Base-by-base conservation (phyloP, 35 echinoderm and acorn worm genomes). In the Eucidaris tribuloides region DNA sequence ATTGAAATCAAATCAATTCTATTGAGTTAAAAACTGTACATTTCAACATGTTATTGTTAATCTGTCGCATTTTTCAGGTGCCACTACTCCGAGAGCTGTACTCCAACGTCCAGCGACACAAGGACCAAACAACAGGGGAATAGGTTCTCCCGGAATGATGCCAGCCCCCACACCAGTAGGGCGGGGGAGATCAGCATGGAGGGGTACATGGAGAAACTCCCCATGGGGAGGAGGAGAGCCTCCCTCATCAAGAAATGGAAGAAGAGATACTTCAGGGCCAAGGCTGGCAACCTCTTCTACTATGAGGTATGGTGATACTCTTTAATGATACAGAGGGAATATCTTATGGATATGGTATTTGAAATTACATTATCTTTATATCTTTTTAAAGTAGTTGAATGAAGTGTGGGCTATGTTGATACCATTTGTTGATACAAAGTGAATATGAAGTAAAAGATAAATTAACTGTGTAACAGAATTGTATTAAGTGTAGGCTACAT, bases 141-240 rank as follows among this genome's bases (percentile, higher is more conserved):
- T 42, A 29, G 78, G 9, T 66, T 42, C 39, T 70, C 87, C 14
- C 15, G 35, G 50, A 72, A 61, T 49, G 62, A 65, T 7, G 77
- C 50, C n/a, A 66, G 66, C 29, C 91, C 65, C 20, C 81, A n/a
- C 33, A 40, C 54, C 2, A 71, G 46, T 5, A 78, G 88, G 27
- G 49, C 86, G 45, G 94, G 89, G 24, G 85, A 92, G 35, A 81
- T 91, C 57, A 97, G 91, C 66, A 99, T 99, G 96, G 96, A 99
- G 45, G 96, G 96, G 0, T 99, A 99, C 81, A 99, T 99, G 90
- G 96, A 93, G 43, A 99, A 99, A 59, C 84, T 99, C 19, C 96
- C 96, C 39, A 93, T 99, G 87, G 96, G 96, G 14, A 78, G 85
- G 39, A 82, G 90, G 55, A 83, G 86, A 43, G 96, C 90, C 20